Percentiles rank a stretch among this genome's conserved stretches.
Evolutionary conservation across 2,113 vertebrate genomes (phyloP).

Genomic region (Orthonyx spaldingii): DNA sequence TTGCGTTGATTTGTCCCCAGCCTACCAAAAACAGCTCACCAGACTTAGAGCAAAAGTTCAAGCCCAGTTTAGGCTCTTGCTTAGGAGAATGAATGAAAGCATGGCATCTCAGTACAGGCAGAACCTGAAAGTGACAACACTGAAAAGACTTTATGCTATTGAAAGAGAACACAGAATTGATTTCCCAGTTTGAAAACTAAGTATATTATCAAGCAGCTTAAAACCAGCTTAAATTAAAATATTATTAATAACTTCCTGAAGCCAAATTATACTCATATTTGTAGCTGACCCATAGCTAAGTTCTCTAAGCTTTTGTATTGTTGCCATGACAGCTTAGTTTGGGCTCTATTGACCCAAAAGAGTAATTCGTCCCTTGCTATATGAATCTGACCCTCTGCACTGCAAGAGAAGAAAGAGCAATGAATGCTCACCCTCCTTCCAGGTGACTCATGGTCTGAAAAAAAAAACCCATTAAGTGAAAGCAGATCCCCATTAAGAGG

Average conservation of each 20-base stretch:
- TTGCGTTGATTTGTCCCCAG: neutral
- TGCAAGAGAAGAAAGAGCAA: neutral
- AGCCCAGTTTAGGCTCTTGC: neutral
- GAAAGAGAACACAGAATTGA: neutral
- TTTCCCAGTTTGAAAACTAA: neutral
- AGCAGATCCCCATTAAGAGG: neutral
- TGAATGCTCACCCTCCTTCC: neutral
- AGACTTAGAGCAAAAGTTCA: neutral
- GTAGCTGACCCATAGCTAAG: neutral
- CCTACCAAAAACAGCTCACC: neutral
- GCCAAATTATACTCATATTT: neutral
- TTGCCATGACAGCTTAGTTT: slow-evolving; percentile 7
- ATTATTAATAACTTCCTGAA: neutral
- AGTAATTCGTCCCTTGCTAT: neutral
- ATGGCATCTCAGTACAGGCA: neutral
- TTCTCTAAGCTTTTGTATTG: neutral
- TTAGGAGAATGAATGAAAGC: neutral
- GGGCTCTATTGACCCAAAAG: neutral
- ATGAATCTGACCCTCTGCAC: neutral
- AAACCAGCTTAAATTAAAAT: neutral
- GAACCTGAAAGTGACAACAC: neutral
- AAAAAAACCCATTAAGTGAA: neutral
- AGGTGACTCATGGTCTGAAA: neutral
- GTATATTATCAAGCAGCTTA: neutral
- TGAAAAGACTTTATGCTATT: neutral